These are phyloP conservation scores for Herpetotheres cachinnans DNA, from an alignment of 2,113 vertebrate genomes.

Conservation along the genomic window DNA sequence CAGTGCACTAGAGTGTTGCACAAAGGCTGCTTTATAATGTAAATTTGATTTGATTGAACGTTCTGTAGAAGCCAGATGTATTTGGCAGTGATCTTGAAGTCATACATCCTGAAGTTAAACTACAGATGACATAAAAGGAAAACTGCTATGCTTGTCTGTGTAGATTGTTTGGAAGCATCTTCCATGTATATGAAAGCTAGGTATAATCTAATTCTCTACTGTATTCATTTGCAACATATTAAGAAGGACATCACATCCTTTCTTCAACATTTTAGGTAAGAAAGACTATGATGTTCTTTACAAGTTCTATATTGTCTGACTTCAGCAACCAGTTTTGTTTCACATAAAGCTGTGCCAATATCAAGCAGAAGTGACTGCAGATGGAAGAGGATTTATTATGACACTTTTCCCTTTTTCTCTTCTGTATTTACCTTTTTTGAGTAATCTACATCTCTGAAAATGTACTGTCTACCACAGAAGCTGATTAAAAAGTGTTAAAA, in stretches of 20 bases:
- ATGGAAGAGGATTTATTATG: not conserved
- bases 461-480: not conserved
- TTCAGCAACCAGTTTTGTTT: not conserved
- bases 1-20: slow-evolving; percentile 1
- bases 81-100: slow-evolving; percentile 14
- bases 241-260: not conserved
- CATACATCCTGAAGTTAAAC: not conserved
- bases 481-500: not conserved
- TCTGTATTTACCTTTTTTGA: not conserved
- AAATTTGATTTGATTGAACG: slow-evolving; percentile 53
- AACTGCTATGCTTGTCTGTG: not conserved
- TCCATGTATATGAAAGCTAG: not conserved
- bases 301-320: not conserved
- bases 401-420: not conserved
- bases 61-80: slow-evolving; percentile 4
- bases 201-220: not conserved
- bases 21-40: slow-evolving; percentile 65
- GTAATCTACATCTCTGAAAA: not conserved
- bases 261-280: not conserved
- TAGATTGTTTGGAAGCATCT: not conserved
- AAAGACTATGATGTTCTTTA: not conserved
- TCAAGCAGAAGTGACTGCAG: not conserved
- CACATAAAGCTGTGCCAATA: not conserved
- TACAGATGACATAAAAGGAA: not conserved
- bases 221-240: not conserved